These are phyloP conservation scores for Brachyopa scutellaris DNA, from an alignment of 2,888 invertebrate species.

Conservation along the genomic window DNA sequence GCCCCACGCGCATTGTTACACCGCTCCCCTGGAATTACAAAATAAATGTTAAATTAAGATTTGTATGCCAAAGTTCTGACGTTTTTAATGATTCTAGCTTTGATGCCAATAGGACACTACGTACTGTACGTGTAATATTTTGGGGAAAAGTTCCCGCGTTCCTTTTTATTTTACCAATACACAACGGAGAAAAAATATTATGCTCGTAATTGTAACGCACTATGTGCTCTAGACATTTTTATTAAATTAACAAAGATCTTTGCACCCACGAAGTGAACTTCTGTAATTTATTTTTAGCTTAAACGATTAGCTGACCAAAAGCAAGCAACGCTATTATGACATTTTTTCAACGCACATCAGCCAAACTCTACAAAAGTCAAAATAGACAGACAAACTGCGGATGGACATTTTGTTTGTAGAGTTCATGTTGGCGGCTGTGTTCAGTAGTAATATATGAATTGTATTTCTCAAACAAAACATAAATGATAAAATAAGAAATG, in stretches of 20 bases:
- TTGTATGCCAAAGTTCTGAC: too few species aligned
- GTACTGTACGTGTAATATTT: conserved; percentile 38
- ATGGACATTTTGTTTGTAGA: conserved; percentile 44
- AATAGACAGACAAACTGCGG: conserved; percentile 37
- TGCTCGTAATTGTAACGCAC: neutral
- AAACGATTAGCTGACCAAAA: conserved; percentile 23
- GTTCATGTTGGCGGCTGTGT: neutral
- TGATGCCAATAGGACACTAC: conserved; percentile 34
- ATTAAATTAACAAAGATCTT: neutral
- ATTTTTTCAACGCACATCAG: conserved; percentile 48
- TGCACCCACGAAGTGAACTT: neutral
- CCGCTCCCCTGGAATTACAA: conserved; percentile 55
- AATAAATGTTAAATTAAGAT: conserved; percentile 36
- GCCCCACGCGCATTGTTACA: conserved; percentile 79
- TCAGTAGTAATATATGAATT: neutral
- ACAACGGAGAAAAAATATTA: neutral
- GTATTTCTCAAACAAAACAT: neutral
- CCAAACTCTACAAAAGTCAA: conserved; percentile 54
- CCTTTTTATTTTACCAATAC: neutral
- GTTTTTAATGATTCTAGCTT: neutral
- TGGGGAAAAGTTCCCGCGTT: conserved; percentile 48
- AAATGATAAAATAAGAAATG: neutral
- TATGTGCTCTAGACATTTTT: neutral
- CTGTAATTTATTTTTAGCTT: conserved; percentile 42
- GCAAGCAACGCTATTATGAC: conserved; percentile 67